Base-by-base conservation (phyloP, 2,797 vertebrate genomes). In the Saguinus oedipus region DNA sequence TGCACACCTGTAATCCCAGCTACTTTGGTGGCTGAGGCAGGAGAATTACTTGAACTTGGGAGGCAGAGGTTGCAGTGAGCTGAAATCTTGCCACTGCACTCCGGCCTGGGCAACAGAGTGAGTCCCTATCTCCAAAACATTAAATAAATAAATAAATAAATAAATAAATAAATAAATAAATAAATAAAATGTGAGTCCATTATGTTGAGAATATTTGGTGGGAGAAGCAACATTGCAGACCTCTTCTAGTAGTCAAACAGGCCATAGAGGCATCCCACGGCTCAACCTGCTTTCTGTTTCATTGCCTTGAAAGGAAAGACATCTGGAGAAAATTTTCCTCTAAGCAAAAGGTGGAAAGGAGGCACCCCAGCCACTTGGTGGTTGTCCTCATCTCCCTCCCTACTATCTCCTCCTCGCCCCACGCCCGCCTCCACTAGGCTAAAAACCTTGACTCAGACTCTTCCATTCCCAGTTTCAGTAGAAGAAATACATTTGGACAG, bases 261-360 rank as follows among this genome's bases (percentile, higher is more conserved):
- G 50, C 33, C 59, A 39, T 39, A 57, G 44, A 93, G 33, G 30
- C 55, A 84, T 82, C 14, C 15, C 4, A 4, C 33, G 50, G 70
- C 14, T 79, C 46, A 17, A 14, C 13, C 50, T 26, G 50, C 27
- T 79, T 92, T 96, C 79, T 88, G 26, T 90, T 33, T 95, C 75
- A 46, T 61, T n/a, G 75, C n/a, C 46, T 93, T 72, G 61, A 95
- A 55, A 42, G 33, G 53, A 90, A 82, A 95, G 48, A 82, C 15
- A 64, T 88, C 59, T 80, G 76, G 95, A 96, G 81, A 68, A 92
- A 92, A 92, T 57, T 88, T 84, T 88, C 36, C 42, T 90, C 39
- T 82, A 48, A 95, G 90, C n/a, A 53, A 82, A 97, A 76, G 59
- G n/a, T 53, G 33, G 79, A 64, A 84, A 88, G 44, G 44, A 92